Conservation (phyloP, 2,888 invertebrate genomes). For the Cartodere bifasciata region DNA sequence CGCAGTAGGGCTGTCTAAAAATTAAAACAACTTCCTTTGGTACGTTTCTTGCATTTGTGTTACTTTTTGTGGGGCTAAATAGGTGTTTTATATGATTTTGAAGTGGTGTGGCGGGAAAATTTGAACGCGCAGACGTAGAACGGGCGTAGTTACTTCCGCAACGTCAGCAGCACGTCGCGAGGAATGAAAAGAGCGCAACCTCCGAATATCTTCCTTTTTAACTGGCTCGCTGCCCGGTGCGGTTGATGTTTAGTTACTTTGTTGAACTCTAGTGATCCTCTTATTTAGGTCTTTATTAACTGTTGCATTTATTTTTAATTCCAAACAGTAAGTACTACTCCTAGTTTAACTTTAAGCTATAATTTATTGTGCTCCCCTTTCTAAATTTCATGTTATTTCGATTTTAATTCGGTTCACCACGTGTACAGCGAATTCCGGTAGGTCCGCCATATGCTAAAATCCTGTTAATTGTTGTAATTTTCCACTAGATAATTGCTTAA, state of each 20-base stretch:
- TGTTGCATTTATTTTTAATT: slow-evolving; percentile 27
- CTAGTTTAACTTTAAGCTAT: slow-evolving; percentile 2
- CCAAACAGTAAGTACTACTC: slow-evolving; percentile 27
- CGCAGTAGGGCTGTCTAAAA: too few species aligned
- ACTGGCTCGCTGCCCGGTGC: slow-evolving; percentile 32
- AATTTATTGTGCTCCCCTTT: neutral
- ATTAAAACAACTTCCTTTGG: too few species aligned
- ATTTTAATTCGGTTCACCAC: neutral
- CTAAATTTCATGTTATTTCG: neutral
- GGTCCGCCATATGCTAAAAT: slow-evolving; percentile 1
- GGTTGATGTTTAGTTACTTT: slow-evolving; percentile 30
- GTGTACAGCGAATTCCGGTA: slow-evolving; percentile 1
- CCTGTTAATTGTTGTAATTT: neutral
- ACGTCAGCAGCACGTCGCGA: slow-evolving; percentile 10
- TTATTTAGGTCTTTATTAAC: slow-evolving; percentile 24
- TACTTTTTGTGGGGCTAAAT: too few species aligned
- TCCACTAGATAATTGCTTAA: neutral
- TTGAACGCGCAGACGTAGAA: slow-evolving; percentile 7
- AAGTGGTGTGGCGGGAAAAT: slow-evolving; percentile 5
- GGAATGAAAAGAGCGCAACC: slow-evolving; percentile 22
- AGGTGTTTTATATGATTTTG: too few species aligned
- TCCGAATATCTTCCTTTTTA: slow-evolving; percentile 31
- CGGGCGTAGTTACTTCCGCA: slow-evolving; percentile 16
- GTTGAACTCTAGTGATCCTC: slow-evolving; percentile 25
- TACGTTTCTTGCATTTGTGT: too few species aligned